These are phyloP conservation scores for Tineola bisselliella DNA, from an alignment of 2,888 invertebrate species.

Conservation along the genomic window DNA sequence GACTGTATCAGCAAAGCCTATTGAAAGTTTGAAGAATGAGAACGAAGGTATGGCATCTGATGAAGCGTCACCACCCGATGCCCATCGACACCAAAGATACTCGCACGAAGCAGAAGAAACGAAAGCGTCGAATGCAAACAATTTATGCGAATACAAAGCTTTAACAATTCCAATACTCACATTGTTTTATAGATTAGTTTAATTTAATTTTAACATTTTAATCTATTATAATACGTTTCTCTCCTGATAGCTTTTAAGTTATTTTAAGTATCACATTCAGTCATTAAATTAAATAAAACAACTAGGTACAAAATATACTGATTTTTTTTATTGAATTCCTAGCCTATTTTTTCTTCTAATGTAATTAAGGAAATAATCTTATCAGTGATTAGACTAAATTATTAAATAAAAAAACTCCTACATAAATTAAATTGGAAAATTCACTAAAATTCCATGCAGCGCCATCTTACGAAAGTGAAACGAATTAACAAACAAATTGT, in stretches of 20 bases:
- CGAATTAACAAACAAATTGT: background rate
- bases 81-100: slow-evolving; percentile 3
- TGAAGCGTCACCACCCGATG: slow-evolving; percentile 28
- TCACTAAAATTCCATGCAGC: too few relatives aligned
- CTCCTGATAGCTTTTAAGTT: slow-evolving; percentile 17
- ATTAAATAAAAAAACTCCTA: too few relatives aligned
- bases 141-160: background rate
- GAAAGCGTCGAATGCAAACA: background rate
- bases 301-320: background rate
- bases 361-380: too few relatives aligned
- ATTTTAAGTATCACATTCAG: slow-evolving; percentile 45
- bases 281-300: slow-evolving; percentile 49
- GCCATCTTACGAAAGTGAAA: background rate
- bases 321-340: background rate
- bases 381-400: too few relatives aligned
- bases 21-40: slow-evolving; percentile 28
- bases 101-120: background rate
- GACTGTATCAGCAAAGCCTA: slow-evolving; percentile 54
- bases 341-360: background rate
- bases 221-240: background rate
- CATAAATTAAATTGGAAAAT: background rate
- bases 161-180: slow-evolving; percentile 13
- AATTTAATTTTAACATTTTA: background rate
- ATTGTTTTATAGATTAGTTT: background rate
- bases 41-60: slow-evolving; percentile 52